Percentiles rank a stretch among this genome's conserved stretches.
Conservation (phyloP, 2,113 vertebrate genomes). For the Oryzias woworae region DNA sequence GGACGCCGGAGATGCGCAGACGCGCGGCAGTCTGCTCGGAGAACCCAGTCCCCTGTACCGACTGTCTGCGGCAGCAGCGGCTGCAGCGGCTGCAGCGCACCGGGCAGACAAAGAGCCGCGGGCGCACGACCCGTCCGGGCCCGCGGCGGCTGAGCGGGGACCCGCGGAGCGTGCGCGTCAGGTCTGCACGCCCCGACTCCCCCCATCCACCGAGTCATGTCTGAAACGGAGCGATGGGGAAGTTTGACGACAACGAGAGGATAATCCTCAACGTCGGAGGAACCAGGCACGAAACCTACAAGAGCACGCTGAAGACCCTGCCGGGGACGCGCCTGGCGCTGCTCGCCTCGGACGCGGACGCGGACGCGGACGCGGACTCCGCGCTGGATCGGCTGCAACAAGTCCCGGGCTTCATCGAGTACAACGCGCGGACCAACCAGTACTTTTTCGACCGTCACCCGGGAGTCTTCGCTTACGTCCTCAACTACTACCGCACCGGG, state of each 20-base stretch:
- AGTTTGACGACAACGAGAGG: conserved; percentile 97
- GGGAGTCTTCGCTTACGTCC: conserved; percentile 91
- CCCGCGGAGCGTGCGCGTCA: conserved; percentile 33
- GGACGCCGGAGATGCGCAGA: conserved; percentile 7
- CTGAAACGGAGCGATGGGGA: conserved; percentile 92
- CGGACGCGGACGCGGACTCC: conserved; percentile 84
- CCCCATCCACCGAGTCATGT: conserved; percentile 85
- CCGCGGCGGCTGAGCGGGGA: conserved; percentile 38
- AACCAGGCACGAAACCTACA: conserved; percentile 95
- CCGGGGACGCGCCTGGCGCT: conserved; percentile 94
- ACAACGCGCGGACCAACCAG: conserved; percentile 81
- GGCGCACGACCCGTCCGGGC: conserved; percentile 6
- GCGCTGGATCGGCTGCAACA: conserved; percentile 79
- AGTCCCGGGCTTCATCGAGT: conserved; percentile 79
- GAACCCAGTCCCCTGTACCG: conserved; percentile 20
- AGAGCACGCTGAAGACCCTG: conserved; percentile 92
- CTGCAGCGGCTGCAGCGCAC: too few species aligned
- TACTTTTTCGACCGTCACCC: conserved; percentile 97
- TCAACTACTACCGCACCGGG: conserved; percentile 96
- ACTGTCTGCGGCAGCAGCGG: not conserved
- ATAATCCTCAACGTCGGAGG: conserved; percentile 99
- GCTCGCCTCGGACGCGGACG: conserved; percentile 86
- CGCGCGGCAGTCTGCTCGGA: conserved; percentile 32
- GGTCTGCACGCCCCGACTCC: conserved; percentile 54
- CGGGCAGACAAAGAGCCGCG: conserved; percentile 7